These are phyloP conservation scores for Procambarus virginalis DNA, from an alignment of 1,140 invertebrate species.

Conservation along the genomic window DNA sequence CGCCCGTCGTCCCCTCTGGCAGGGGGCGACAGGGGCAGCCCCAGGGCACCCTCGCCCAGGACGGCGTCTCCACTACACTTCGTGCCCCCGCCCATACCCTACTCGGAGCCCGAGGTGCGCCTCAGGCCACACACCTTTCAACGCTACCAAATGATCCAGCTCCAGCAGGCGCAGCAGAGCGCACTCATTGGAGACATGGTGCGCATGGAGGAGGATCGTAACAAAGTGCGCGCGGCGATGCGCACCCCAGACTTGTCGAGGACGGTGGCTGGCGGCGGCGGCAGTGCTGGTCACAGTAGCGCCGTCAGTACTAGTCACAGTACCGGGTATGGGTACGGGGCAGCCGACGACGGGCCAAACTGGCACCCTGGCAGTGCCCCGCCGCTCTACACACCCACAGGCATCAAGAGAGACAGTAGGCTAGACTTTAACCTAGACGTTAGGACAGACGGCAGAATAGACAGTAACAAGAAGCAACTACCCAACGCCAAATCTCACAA, in stretches of 20 bases:
- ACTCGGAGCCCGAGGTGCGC: slow-evolving; percentile 54
- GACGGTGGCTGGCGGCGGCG: not conserved
- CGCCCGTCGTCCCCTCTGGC: slow-evolving; percentile 62
- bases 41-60: slow-evolving; percentile 43
- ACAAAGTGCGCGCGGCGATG: not conserved
- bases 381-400: not conserved
- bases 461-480: slow-evolving; percentile 13
- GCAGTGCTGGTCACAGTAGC: not conserved
- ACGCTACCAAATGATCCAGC: not conserved
- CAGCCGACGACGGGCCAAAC: too few relatives aligned
- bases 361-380: too few relatives aligned
- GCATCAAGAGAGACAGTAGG: slow-evolving; percentile 1
- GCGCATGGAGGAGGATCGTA: not conserved
- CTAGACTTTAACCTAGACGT: slow-evolving; percentile 33
- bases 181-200: not conserved
- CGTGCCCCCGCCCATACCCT: slow-evolving; percentile 51
- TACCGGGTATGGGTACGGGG: not conserved
- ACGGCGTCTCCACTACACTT: slow-evolving; percentile 45
- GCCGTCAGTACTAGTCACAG: not conserved
- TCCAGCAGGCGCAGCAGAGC: not conserved
- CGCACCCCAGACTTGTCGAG: slow-evolving; percentile 6
- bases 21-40: slow-evolving; percentile 42
- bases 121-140: slow-evolving; percentile 40
- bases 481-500: not conserved
- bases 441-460: slow-evolving; percentile 26